Percentiles rank a stretch among this genome's conserved stretches.
These are phyloP conservation scores for Nothura maculosa DNA, from an alignment of 2,797 vertebrate genomes.

Conservation along the genomic window DNA sequence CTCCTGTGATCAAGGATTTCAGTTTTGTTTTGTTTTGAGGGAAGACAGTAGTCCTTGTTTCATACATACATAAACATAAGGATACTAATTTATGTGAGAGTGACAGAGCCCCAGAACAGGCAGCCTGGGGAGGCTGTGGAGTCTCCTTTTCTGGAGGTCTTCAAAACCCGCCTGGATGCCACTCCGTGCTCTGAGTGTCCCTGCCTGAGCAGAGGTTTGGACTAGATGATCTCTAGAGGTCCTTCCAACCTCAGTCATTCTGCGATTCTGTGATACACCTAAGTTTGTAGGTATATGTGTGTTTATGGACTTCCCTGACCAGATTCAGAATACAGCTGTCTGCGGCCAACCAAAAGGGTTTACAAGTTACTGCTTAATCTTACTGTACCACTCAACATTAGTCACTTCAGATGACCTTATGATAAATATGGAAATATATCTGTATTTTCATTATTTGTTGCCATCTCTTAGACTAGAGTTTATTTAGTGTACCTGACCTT, in stretches of 20 bases:
- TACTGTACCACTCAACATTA: not conserved
- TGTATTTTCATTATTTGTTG: not conserved
- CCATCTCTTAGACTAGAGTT: not conserved
- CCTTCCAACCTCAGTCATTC: too few species aligned
- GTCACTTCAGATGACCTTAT: not conserved
- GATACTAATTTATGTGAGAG: too few species aligned
- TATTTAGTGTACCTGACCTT: not conserved
- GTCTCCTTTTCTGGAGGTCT: too few species aligned
- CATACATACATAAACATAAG: too few species aligned
- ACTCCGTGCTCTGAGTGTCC: too few species aligned
- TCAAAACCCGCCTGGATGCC: too few species aligned
- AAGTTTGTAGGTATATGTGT: not conserved
- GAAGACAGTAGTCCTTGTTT: not conserved
- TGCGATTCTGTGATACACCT: too few species aligned
- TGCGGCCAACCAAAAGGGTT: not conserved
- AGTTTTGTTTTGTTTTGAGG: not conserved
- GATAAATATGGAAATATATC: not conserved
- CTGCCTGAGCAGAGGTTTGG: too few species aligned
- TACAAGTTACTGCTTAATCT: not conserved
- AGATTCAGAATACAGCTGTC: not conserved
- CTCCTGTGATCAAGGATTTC: not conserved
- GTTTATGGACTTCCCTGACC: not conserved
- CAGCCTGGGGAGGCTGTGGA: too few species aligned
- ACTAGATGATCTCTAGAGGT: too few species aligned
- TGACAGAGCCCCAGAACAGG: too few species aligned